phyloP scores from a whole-genome alignment of 2,888 invertebrate species.

The Callinectes sapidus region DNA sequence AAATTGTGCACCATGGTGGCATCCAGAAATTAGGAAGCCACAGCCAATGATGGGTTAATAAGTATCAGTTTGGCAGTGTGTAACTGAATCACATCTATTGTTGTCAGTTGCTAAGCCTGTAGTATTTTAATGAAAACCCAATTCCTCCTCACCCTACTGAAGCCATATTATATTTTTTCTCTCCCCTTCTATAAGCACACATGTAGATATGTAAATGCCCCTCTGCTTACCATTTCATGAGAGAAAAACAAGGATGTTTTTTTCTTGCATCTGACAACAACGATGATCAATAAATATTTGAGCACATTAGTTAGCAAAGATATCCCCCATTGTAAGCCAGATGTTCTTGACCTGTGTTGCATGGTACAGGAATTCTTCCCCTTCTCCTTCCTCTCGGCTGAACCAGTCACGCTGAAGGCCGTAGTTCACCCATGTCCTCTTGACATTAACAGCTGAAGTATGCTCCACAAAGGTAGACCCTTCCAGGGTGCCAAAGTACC shows the following conservation, averaged over 20 bases:
- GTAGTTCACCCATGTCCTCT: constrained; percentile 77
- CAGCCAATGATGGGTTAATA: no score
- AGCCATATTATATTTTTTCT: no score
- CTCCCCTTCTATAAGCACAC: no score
- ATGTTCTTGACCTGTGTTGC: constrained; percentile 76
- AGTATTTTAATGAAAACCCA: background rate
- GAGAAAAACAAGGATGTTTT: background rate
- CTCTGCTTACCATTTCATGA: no score
- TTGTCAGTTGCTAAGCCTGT: background rate
- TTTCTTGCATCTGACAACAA: background rate
- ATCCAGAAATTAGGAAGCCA: no score
- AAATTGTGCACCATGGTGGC: no score
- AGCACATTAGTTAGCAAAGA: constrained; percentile 76
- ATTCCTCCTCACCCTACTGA: no score
- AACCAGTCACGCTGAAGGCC: constrained; percentile 75
- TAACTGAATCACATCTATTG: background rate
- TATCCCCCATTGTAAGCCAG: constrained; percentile 78
- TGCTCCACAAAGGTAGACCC: constrained; percentile 76
- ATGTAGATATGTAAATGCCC: no score
- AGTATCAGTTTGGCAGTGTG: no score
- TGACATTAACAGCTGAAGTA: constrained; percentile 76
- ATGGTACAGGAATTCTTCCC: constrained; percentile 76
- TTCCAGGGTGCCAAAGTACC: constrained; percentile 76
- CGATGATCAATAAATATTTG: background rate
- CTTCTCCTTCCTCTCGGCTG: constrained; percentile 74